Conservation (phyloP, 2,113 vertebrate genomes). For the Rhineura floridana region DNA sequence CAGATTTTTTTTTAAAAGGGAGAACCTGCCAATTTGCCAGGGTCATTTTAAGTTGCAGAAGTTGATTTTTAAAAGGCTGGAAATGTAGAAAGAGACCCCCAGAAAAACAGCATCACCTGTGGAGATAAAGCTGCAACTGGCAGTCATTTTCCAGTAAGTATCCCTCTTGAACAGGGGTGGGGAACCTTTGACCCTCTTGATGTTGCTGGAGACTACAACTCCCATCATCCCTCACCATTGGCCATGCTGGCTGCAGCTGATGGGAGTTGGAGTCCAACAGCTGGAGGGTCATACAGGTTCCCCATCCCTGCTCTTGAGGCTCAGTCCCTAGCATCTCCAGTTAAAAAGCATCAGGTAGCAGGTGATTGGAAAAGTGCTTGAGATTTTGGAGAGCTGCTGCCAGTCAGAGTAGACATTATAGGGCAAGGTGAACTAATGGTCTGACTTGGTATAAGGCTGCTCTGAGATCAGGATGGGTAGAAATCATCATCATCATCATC, state of each 20-base stretch:
- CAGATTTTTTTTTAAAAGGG: constrained; percentile 57
- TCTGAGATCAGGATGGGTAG: too few relatives aligned
- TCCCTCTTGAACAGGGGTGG: neutral
- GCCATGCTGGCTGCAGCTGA: too few relatives aligned
- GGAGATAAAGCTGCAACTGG: neutral
- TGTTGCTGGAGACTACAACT: too few relatives aligned
- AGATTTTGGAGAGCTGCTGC: neutral
- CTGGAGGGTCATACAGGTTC: too few relatives aligned
- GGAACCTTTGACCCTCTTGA: too few relatives aligned
- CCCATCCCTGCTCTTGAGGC: neutral
- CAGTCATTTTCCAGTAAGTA: neutral
- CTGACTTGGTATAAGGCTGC: neutral
- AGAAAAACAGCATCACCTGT: neutral
- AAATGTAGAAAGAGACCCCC: neutral
- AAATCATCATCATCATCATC: too few relatives aligned
- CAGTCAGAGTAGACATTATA: neutral
- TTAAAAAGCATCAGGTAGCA: neutral
- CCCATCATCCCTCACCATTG: too few relatives aligned
- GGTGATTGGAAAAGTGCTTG: neutral
- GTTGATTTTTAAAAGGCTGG: neutral
- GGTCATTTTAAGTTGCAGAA: neutral
- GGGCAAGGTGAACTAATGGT: neutral
- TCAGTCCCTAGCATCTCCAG: neutral
- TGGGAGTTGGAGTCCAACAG: neutral
- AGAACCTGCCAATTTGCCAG: neutral